These are phyloP conservation scores for Thera obeliscata DNA, from an alignment of 2,888 invertebrate genomes.

Conservation along the genomic window DNA sequence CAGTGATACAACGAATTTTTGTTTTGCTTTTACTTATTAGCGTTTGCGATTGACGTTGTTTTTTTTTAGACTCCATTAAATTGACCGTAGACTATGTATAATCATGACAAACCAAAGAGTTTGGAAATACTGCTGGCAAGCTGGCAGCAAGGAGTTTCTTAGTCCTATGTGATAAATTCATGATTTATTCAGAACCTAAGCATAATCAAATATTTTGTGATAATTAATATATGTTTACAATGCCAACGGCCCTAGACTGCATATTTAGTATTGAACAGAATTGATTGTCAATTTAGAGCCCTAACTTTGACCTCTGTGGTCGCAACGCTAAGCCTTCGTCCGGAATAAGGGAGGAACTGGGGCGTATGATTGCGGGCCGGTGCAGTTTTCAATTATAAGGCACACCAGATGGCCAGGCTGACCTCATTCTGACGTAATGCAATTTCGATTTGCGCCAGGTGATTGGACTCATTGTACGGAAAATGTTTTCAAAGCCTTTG, in stretches of 20 bases:
- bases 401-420: slow-evolving; percentile 19
- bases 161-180: too few relatives aligned
- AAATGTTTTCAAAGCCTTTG: not conserved
- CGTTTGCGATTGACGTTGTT: slow-evolving; percentile 2
- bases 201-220: too few relatives aligned
- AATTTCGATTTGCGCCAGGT: slow-evolving; percentile 21
- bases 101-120: not conserved
- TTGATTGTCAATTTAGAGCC: not conserved
- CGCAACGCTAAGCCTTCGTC: slow-evolving; percentile 14
- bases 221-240: too few relatives aligned
- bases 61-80: not conserved
- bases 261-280: too few relatives aligned
- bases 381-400: slow-evolving; percentile 37
- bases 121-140: too few relatives aligned
- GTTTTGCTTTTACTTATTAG: slow-evolving; percentile 22
- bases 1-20: slow-evolving; percentile 20
- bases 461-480: slow-evolving; percentile 21
- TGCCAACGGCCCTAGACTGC: too few relatives aligned
- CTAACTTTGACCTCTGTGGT: not conserved
- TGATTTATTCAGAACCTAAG: not conserved
- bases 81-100: not conserved
- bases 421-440: slow-evolving; percentile 28
- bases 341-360: slow-evolving; percentile 18
- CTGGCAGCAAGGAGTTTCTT: too few relatives aligned
- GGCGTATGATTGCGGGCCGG: slow-evolving; percentile 33